Base-by-base conservation (phyloP, 2,113 vertebrate species). In the Bufo bufo region DNA sequence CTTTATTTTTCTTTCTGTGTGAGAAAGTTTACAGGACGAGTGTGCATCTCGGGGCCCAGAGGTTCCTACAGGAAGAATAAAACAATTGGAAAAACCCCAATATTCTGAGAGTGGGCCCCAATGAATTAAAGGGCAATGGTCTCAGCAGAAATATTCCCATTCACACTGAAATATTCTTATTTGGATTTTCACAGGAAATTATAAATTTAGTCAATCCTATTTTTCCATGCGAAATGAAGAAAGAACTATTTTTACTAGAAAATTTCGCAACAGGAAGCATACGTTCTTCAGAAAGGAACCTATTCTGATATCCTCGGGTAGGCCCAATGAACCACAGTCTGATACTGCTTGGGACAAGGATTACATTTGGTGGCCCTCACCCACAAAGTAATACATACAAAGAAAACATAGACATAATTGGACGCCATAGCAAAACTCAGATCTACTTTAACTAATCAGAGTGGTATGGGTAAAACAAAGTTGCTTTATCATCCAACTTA, bases 21-120 rank as follows among this genome's bases (percentile, higher is more conserved):
- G 63, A 84, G 82, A 84, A 84, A 52, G 82, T 84, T 83, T 54
- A 84, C 82, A 84, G 65, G 63, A 84, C 82, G 16, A 50, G 58
- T 23, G 20, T 16, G 63, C 50, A 77, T 63, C 58, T 63, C 10
- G 11, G 59, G n/a, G 65, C 43, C 63, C 65, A 49, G n/a, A 33
- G 23, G 63, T 5, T 69, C 47, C 82, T 23, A 47, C 17, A n/a
- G 80, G 23, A 61, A 82, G 69, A 69, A 16, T 20, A 83, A 49
- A 69, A 66, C 20, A 1, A 43, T 19, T 61, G 2, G n/a, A 19
- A 45, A 71, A 71, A 71, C 63, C 8, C 61, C 63, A 74, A 47
- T 10, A 43, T 43, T 58, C 4, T 33, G 13, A 58, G 54, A 17
- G 45, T 61, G 23, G 4, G 19, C 16, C 23, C 43, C 23, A 45